These are phyloP conservation scores for Sthenelais limicola DNA, from an alignment of 2,888 invertebrate species.

Conservation along the genomic window DNA sequence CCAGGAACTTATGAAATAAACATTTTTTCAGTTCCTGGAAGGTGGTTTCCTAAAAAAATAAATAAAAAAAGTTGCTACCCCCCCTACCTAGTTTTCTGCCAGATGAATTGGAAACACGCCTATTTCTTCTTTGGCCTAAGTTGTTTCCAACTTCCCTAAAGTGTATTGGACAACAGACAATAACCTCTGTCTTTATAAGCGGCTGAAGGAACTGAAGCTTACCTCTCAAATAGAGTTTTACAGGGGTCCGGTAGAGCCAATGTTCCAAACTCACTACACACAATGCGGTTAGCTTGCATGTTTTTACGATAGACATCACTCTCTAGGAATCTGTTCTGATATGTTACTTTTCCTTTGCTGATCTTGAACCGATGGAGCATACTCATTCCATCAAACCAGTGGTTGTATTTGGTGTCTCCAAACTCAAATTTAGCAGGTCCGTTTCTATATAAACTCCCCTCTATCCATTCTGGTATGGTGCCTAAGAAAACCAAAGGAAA, in stretches of 20 bases:
- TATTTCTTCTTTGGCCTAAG: no score
- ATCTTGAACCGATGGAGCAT: slow-evolving; percentile 74
- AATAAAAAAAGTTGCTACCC: no score
- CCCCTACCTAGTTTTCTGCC: no score
- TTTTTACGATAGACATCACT: slow-evolving; percentile 80
- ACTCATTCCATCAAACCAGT: slow-evolving; percentile 92
- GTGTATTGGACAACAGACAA: no score
- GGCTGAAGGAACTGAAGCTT: slow-evolving; percentile 42
- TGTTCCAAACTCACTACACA: slow-evolving; percentile 89
- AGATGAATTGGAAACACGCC: no score
- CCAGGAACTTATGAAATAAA: no score
- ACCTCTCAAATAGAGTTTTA: slow-evolving; percentile 73
- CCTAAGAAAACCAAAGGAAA: no score
- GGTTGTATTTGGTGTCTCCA: slow-evolving; percentile 78
- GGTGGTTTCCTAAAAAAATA: no score
- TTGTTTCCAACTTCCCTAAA: no score
- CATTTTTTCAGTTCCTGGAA: no score
- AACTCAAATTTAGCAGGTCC: slow-evolving; percentile 90
- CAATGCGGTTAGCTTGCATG: slow-evolving; percentile 80
- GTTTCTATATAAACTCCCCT: slow-evolving; percentile 64
- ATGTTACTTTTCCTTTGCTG: slow-evolving; percentile 69
- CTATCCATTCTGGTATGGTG: slow-evolving; percentile 60
- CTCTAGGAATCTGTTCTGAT: slow-evolving; percentile 76
- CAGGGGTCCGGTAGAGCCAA: slow-evolving; percentile 84
- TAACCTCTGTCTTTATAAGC: no score